Percentiles rank a stretch among this genome's conserved stretches.
phyloP scores from a whole-genome alignment of 2,113 vertebrate species.

The Cynoglossus semilaevis region DNA sequence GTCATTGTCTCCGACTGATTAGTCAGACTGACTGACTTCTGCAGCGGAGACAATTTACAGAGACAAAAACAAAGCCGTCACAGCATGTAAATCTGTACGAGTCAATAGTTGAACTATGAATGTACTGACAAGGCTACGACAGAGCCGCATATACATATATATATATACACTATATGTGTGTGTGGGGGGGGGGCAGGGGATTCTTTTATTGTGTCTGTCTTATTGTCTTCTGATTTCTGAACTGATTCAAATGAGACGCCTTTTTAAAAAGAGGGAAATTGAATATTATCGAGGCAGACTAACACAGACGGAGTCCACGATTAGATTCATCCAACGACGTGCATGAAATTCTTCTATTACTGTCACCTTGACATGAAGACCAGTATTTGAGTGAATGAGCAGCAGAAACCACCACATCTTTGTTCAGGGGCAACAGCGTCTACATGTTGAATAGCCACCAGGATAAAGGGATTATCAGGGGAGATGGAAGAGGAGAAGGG shows the following conservation, averaged over 20 bases:
- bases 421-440: constrained; percentile 52
- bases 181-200: no score
- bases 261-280: background rate
- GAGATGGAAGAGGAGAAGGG: constrained; percentile 51
- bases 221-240: no score
- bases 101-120: no score
- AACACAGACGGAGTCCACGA: background rate
- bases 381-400: constrained; percentile 41
- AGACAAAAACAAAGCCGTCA: constrained; percentile 24
- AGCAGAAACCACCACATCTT: constrained; percentile 49
- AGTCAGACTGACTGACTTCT: constrained; percentile 11
- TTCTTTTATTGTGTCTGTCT: background rate
- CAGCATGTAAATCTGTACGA: no score
- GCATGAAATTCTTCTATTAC: constrained; percentile 34
- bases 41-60: constrained; percentile 22
- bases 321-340: constrained; percentile 14
- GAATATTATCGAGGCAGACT: background rate
- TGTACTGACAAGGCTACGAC: no score
- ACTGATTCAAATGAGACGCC: background rate
- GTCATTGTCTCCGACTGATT: constrained; percentile 31
- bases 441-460: constrained; percentile 54
- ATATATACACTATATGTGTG: background rate
- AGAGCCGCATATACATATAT: no score
- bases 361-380: constrained; percentile 62
- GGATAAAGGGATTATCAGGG: constrained; percentile 66